Percentiles rank a stretch among this genome's conserved stretches.
These are phyloP conservation scores for Phaethon lepturus DNA, from an alignment of 2,113 vertebrate species.

Conservation along the genomic window DNA sequence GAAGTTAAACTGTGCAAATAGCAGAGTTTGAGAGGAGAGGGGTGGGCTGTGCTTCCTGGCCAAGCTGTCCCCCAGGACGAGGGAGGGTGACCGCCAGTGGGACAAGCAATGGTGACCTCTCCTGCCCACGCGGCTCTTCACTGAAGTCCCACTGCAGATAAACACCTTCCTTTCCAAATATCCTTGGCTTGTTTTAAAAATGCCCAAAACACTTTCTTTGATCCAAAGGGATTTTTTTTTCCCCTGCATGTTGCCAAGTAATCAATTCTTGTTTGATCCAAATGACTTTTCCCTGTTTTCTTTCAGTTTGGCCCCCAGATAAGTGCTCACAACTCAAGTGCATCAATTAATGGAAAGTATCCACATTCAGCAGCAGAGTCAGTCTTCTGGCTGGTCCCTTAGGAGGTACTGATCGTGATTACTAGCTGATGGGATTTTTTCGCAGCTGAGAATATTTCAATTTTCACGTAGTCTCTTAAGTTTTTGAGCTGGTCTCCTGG, in stretches of 20 bases:
- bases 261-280: constrained; percentile 19
- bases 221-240: background rate
- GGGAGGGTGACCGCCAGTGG: background rate
- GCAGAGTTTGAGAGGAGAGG: background rate
- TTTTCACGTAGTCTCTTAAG: background rate
- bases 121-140: background rate
- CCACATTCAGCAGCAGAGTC: background rate
- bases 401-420: background rate
- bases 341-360: background rate
- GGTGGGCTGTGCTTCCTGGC: background rate
- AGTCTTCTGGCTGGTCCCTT: constrained; percentile 8
- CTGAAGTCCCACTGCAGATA: background rate
- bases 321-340: background rate
- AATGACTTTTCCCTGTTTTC: background rate
- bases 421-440: background rate
- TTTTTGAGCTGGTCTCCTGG: background rate
- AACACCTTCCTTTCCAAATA: background rate
- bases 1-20: background rate
- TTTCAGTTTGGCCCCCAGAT: background rate
- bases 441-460: background rate
- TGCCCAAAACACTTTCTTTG: background rate
- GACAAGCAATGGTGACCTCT: background rate
- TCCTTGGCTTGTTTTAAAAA: background rate
- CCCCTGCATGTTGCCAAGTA: background rate
- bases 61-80: background rate